phyloP scores from a whole-genome alignment of 2,797 vertebrate genomes.

The Paramormyrops hopkinsi region DNA sequence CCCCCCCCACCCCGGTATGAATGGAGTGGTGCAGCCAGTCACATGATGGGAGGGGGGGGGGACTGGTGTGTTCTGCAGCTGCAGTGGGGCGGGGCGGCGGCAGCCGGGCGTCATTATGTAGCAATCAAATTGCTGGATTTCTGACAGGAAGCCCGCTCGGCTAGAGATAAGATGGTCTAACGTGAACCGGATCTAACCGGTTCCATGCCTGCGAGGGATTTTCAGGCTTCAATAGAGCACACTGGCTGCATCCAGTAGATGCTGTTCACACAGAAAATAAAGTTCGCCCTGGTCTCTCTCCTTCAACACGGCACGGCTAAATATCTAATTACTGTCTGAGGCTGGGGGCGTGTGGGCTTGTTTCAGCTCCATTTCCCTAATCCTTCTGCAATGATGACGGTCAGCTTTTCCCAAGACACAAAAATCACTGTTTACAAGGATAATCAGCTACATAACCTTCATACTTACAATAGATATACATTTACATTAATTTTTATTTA shows the following conservation, averaged over 20 bases:
- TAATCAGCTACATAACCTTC: background rate
- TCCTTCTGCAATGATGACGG: background rate
- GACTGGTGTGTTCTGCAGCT: background rate
- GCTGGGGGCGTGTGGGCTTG: background rate
- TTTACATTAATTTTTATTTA: background rate
- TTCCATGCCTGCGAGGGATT: conserved; percentile 36
- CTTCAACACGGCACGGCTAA: background rate
- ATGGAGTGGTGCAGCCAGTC: conserved; percentile 28
- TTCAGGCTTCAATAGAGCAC: conserved; percentile 22
- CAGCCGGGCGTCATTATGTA: conserved; percentile 32
- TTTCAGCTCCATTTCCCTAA: background rate
- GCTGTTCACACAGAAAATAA: conserved; percentile 21
- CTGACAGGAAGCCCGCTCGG: conserved; percentile 47
- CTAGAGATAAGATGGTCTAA: conserved; percentile 42
- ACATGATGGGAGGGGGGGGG: conserved; percentile 23
- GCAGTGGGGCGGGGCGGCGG: background rate
- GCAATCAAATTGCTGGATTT: conserved; percentile 41
- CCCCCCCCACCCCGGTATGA: conserved; percentile 28
- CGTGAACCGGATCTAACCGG: conserved; percentile 45
- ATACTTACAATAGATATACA: background rate
- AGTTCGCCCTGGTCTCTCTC: background rate
- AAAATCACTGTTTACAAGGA: background rate
- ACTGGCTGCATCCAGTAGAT: conserved; percentile 24
- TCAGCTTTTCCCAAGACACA: background rate
- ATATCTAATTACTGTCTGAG: background rate